phyloP scores from a whole-genome alignment of 2,888 invertebrate species.

The Ectemnius continuus region DNA sequence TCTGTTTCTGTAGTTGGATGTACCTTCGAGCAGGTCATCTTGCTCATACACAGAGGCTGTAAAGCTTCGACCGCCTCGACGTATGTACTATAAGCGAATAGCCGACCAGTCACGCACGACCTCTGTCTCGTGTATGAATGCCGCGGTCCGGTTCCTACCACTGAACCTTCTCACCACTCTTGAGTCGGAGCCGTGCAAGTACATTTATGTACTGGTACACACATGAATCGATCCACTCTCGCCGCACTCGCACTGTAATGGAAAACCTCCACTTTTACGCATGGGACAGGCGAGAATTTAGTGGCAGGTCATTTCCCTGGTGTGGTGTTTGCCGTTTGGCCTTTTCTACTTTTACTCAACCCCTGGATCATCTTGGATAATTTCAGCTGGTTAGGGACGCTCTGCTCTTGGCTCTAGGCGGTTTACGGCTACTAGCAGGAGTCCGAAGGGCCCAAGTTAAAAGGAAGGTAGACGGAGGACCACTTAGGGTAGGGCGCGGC shows the following conservation, averaged over 20 bases:
- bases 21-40: conserved; percentile 37
- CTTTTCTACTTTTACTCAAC: conserved; percentile 27
- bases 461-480: neutral
- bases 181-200: conserved; percentile 4
- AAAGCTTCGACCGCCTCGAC: conserved; percentile 20
- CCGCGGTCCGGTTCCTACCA: conserved; percentile 49
- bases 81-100: conserved; percentile 12
- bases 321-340: conserved; percentile 2
- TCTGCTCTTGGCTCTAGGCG: conserved; percentile 34
- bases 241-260: neutral
- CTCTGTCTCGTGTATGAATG: conserved; percentile 50
- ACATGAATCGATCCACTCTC: neutral
- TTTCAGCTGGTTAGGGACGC: conserved; percentile 28
- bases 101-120: conserved; percentile 55
- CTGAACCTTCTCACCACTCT: conserved; percentile 37
- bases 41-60: conserved; percentile 22
- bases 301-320: neutral
- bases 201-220: conserved; percentile 12
- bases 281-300: neutral
- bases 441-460: conserved; percentile 10
- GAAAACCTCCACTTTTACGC: neutral
- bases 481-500: no score
- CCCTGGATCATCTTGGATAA: conserved; percentile 37
- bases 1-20: neutral
- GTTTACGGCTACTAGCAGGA: conserved; percentile 16